Evolutionary conservation across 2,797 vertebrate genomes (phyloP).

Genomic region (Bradypodion pumilum): DNA sequence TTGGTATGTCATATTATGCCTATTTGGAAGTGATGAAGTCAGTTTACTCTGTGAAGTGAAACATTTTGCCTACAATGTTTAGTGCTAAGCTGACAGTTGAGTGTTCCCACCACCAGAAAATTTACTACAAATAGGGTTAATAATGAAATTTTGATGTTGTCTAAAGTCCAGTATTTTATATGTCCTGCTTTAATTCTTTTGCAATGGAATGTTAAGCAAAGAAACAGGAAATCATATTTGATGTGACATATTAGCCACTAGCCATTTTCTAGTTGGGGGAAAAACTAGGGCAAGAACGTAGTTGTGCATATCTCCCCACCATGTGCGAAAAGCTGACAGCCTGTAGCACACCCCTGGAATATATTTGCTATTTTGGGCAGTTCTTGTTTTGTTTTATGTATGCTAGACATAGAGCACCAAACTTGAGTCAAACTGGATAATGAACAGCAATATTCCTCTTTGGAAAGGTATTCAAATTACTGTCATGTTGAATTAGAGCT

Average conservation of each 20-base stretch:
- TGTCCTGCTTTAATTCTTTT: conserved; percentile 65
- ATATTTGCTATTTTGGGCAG: conserved; percentile 66
- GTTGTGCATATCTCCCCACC: conserved; percentile 61
- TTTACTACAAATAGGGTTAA: conserved; percentile 54
- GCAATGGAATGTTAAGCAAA: conserved; percentile 67
- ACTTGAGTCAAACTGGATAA: conserved; percentile 74
- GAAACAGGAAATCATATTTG: conserved; percentile 71
- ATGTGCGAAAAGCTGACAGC: conserved; percentile 53
- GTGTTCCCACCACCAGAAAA: neutral
- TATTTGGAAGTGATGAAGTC: neutral
- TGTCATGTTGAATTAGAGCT: conserved; percentile 64
- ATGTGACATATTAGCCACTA: conserved; percentile 70
- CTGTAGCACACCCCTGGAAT: conserved; percentile 60
- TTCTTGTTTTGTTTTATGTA: conserved; percentile 71
- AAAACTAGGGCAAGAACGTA: conserved; percentile 69
- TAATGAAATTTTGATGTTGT: conserved; percentile 66
- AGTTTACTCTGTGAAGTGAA: neutral
- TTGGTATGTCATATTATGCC: neutral
- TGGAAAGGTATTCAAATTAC: conserved; percentile 63
- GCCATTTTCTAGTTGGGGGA: conserved; percentile 60
- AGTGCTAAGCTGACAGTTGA: neutral
- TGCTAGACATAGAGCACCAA: conserved; percentile 65
- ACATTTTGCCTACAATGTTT: neutral
- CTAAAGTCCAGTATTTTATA: conserved; percentile 58
- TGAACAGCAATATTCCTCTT: conserved; percentile 65